Percentiles rank a stretch among this genome's conserved stretches.
Conservation (phyloP, 2,797 vertebrate genomes). For the Rhinella marina region DNA sequence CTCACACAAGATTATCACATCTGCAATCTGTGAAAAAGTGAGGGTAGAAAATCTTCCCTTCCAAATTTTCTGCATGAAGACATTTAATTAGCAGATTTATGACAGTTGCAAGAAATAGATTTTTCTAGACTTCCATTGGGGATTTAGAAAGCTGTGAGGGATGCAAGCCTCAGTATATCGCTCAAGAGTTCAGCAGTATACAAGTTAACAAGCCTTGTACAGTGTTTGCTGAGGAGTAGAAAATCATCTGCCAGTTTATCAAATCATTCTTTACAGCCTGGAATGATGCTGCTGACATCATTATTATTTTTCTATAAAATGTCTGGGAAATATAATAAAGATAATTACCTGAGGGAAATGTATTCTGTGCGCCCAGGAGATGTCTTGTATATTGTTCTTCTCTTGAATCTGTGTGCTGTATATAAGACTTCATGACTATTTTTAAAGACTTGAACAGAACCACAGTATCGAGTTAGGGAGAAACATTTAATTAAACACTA, state of each 20-base stretch:
- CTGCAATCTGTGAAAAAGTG: slow-evolving; percentile 22
- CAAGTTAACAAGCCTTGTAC: not conserved
- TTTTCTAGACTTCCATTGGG: slow-evolving; percentile 3
- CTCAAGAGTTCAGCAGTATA: slow-evolving; percentile 18
- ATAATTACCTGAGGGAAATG: not conserved
- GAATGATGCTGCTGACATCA: slow-evolving; percentile 1
- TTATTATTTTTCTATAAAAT: not conserved
- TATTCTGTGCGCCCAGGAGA: not conserved
- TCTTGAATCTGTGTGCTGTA: not conserved
- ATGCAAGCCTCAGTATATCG: not conserved
- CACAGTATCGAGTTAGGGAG: too few relatives aligned
- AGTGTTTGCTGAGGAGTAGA: not conserved
- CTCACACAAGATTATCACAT: slow-evolving; percentile 32
- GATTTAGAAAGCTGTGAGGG: not conserved
- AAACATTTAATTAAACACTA: too few relatives aligned
- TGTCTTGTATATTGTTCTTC: not conserved
- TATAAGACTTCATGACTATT: not conserved
- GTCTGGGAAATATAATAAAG: not conserved
- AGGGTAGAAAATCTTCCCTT: not conserved
- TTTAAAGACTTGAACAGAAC: too few relatives aligned
- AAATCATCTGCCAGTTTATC: slow-evolving; percentile 7
- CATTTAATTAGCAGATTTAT: slow-evolving; percentile 48
- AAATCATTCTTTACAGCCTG: not conserved
- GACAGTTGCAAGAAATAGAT: slow-evolving; percentile 28
- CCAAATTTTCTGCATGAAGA: slow-evolving; percentile 31